phyloP scores from a whole-genome alignment of 1,140 invertebrate genomes.

The Neodiprion virginianus region DNA sequence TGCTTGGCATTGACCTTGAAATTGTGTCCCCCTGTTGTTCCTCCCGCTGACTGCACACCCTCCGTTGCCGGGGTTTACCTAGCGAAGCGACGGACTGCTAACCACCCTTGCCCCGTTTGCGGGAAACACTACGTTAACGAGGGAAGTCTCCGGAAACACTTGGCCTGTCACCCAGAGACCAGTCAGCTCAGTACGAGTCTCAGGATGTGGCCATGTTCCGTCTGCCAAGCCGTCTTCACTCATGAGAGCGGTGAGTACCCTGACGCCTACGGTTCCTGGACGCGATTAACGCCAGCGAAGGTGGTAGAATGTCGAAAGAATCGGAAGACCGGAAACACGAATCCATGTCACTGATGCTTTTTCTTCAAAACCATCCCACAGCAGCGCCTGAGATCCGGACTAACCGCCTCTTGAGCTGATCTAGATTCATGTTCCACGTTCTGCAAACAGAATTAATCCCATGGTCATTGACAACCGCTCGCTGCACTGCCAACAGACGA shows the following conservation, averaged over 20 bases:
- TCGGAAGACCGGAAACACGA: neutral
- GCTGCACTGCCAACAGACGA: too few relatives aligned
- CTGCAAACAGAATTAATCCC: too few relatives aligned
- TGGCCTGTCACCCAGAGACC: slow-evolving; percentile 91
- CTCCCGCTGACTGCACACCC: slow-evolving; percentile 63
- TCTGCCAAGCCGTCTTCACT: slow-evolving; percentile 92
- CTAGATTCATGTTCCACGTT: too few relatives aligned
- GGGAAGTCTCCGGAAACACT: slow-evolving; percentile 89
- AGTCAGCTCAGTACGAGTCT: slow-evolving; percentile 84
- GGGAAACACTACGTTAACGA: slow-evolving; percentile 96
- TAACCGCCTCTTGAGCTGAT: too few relatives aligned
- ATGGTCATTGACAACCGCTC: too few relatives aligned
- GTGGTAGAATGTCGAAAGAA: too few relatives aligned
- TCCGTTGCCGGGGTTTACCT: slow-evolving; percentile 71
- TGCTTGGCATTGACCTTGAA: slow-evolving; percentile 65
- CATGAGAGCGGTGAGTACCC: slow-evolving; percentile 84
- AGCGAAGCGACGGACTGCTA: slow-evolving; percentile 90
- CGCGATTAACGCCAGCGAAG: neutral
- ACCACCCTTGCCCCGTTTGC: slow-evolving; percentile 93
- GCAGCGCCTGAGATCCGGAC: too few relatives aligned
- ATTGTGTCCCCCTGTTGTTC: slow-evolving; percentile 64
- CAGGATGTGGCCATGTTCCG: slow-evolving; percentile 93
- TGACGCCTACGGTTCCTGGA: neutral
- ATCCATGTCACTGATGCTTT: neutral
- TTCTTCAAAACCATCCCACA: too few relatives aligned